phyloP scores from a whole-genome alignment of 2,113 vertebrate species.

The Otus sunia region DNA sequence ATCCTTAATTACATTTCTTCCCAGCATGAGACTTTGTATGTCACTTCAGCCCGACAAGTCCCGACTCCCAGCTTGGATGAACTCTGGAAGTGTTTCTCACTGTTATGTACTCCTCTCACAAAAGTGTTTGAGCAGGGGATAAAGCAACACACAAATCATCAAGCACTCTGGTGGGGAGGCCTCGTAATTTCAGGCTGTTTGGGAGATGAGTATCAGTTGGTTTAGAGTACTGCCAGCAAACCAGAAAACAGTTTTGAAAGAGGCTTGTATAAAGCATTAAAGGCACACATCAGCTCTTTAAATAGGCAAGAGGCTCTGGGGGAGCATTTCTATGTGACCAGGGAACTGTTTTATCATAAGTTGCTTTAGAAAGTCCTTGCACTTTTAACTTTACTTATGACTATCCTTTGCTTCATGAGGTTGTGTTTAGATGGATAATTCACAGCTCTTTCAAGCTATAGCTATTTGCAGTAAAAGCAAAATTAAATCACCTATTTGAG shows the following conservation, averaged over 20 bases:
- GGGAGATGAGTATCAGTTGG: background rate
- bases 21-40: background rate
- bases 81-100: slow-evolving; percentile 5
- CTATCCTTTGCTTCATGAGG: background rate
- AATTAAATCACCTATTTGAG: background rate
- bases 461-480: background rate
- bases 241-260: background rate
- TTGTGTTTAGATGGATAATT: background rate
- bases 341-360: background rate
- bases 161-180: background rate
- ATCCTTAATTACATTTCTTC: slow-evolving; percentile 18
- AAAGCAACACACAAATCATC: background rate
- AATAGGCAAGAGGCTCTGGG: background rate
- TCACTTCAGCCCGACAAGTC: background rate
- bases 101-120: background rate
- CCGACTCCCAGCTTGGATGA: background rate
- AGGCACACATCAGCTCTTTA: background rate
- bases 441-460: background rate
- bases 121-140: background rate
- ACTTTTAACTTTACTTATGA: background rate
- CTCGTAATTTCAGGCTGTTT: background rate
- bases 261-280: slow-evolving; percentile 2
- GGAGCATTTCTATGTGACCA: background rate
- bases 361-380: background rate
- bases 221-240: background rate